A percentile compares a stretch with the other conserved stretches of the same genome.
Evolutionary conservation across 2,797 vertebrate species (phyloP).

Genomic region (Cossypha heuglini): DNA sequence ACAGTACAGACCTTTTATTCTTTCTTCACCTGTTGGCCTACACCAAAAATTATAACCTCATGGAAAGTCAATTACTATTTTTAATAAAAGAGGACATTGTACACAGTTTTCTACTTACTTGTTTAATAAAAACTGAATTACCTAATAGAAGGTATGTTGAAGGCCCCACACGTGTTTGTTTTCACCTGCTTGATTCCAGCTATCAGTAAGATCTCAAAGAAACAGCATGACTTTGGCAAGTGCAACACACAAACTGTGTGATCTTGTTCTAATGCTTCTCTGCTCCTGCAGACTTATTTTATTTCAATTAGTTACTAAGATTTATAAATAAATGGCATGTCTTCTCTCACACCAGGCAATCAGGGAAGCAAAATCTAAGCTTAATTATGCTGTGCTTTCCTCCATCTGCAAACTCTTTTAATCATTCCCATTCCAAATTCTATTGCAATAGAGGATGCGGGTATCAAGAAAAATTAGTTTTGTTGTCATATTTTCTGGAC

Average conservation of each 20-base stretch:
- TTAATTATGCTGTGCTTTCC: slow-evolving; percentile 1
- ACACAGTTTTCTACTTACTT: background rate
- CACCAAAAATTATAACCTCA: slow-evolving; percentile 26
- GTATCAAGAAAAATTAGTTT: background rate
- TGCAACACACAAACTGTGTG: background rate
- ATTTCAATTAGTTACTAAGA: slow-evolving; percentile 35
- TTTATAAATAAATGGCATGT: slow-evolving; percentile 16
- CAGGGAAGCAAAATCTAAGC: slow-evolving; percentile 32
- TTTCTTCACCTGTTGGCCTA: slow-evolving; percentile 5
- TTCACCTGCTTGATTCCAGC: background rate
- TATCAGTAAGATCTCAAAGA: background rate
- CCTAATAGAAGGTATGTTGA: background rate
- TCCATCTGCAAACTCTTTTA: slow-evolving; percentile 10
- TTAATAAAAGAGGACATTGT: background rate
- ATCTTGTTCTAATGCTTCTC: background rate
- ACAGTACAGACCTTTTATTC: background rate
- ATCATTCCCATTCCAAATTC: background rate
- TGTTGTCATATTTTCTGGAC: background rate
- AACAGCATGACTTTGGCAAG: slow-evolving; percentile 13
- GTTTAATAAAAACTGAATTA: background rate
- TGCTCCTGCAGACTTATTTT: background rate
- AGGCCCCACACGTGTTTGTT: background rate
- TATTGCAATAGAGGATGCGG: background rate
- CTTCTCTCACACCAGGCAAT: slow-evolving; percentile 14
- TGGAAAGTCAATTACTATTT: background rate